Evolutionary conservation across 2,113 vertebrate species (phyloP).

Genomic region (cattle (Bos taurus)): DNA sequence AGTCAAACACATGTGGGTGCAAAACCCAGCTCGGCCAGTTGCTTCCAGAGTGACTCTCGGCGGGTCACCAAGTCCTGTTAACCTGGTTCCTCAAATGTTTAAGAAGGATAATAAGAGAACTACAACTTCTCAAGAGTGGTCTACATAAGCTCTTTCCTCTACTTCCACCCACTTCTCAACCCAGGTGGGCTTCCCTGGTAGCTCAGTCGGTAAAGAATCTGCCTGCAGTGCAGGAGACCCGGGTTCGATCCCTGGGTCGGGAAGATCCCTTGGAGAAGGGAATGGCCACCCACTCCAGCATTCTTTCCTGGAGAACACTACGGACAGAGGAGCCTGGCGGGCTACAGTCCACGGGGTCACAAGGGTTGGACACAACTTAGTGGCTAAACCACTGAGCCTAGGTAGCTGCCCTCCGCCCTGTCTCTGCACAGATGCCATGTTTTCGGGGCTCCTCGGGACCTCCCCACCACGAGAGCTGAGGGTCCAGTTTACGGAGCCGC

Average conservation of each 20-base stretch:
- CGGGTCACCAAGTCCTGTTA: accelerated
- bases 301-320: not conserved
- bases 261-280: not conserved
- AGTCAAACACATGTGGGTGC: not conserved
- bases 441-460: not conserved
- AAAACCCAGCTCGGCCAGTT: not conserved
- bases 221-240: not conserved
- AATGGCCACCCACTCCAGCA: not conserved
- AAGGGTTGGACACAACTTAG: accelerated
- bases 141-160: not conserved
- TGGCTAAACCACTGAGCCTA: not conserved
- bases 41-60: not conserved
- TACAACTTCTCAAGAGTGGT: not conserved
- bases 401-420: not conserved
- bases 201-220: not conserved
- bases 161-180: not conserved
- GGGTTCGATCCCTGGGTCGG: not conserved
- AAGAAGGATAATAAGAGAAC: not conserved
- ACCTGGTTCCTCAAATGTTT: not conserved
- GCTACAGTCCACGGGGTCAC: not conserved
- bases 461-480: not conserved
- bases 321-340: not conserved
- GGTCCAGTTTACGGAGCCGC: not conserved
- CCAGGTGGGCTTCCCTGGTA: not conserved
- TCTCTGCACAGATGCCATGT: too few relatives aligned